Base-by-base conservation (phyloP, 2,113 vertebrate species). In the Tursiops truncatus region DNA sequence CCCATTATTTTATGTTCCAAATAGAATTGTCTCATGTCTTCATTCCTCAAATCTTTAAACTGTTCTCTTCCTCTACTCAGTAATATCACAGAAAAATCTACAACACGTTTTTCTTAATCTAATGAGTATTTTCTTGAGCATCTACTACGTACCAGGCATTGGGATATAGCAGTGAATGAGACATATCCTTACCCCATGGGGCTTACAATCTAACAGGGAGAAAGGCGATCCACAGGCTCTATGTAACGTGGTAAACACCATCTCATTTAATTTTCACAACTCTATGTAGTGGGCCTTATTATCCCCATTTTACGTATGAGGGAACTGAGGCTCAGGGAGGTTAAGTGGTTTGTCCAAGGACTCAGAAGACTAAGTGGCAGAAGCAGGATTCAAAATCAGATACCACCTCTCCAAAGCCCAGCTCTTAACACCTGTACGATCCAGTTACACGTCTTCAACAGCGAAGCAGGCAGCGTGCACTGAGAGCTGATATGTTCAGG, bases 401-500 rank as follows among this genome's bases (percentile, higher is more conserved):
- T 44, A 15, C 21, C 12, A 41, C 58, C 36, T 76, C 63, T 93
- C 85, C 58, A 58, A 86, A 62, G 10, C 33, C 58, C 58, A 44
- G 53, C 10, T 38, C 23, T 38, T 9, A 47, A 82, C 12, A 47
- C 36, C 76, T 38, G 0, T 11, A 28, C 12, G 12, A 38, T 13
- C 36, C 36, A n/a, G 23, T 23, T 50, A 17, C 13, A 58, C 33
- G 8, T 25, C 23, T 36, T 20, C 56, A 62, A 17, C n/a, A 38
- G 85, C 23, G 14, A 84, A 33, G n/a, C 23, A 81, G 50, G 58
- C 65, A 38, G 50, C 1, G 0, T 23, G 8, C 10, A 4, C 47
- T 9, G 36, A n/a, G 56, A 10, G 9, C 14, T n/a, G 17, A 53
- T 26, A 2, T 3, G 3, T 3, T 6, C 0, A 5, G 28, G n/a